phyloP scores from a whole-genome alignment of 2,888 invertebrate genomes.

The Oligia latruncula region DNA sequence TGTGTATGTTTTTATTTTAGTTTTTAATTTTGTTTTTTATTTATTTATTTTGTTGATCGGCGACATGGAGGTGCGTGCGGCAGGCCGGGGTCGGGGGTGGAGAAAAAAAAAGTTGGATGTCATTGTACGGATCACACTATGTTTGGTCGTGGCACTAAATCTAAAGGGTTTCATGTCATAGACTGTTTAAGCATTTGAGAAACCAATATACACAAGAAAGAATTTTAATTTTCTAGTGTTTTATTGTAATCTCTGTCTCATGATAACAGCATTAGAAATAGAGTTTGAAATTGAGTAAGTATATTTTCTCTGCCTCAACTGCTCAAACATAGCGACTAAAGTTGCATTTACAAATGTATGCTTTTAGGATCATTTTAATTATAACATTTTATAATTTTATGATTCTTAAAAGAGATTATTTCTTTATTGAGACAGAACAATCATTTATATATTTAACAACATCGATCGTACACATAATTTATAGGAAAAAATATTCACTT shows the following conservation, averaged over 20 bases:
- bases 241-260: constrained; percentile 14
- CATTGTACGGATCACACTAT: constrained; percentile 89
- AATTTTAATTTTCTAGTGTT: not conserved
- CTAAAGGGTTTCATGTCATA: constrained; percentile 76
- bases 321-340: constrained; percentile 76
- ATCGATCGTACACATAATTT: constrained; percentile 66
- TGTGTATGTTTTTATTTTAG: constrained; percentile 84
- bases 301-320: constrained; percentile 72
- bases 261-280: constrained; percentile 5
- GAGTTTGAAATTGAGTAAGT: constrained; percentile 22
- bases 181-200: constrained; percentile 75
- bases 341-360: constrained; percentile 84
- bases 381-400: constrained; percentile 70
- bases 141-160: constrained; percentile 82
- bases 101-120: constrained; percentile 88
- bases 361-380: constrained; percentile 76
- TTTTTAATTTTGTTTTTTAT: constrained; percentile 68
- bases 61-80: constrained; percentile 88
- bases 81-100: constrained; percentile 87
- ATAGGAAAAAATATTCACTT: constrained; percentile 63
- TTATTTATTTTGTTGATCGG: constrained; percentile 81
- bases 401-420: constrained; percentile 83
- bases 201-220: constrained; percentile 19
- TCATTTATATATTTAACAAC: constrained; percentile 59
- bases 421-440: constrained; percentile 76